Base-by-base conservation (phyloP, 2,797 vertebrate species). In the Rhadinocentrus ornatus region DNA sequence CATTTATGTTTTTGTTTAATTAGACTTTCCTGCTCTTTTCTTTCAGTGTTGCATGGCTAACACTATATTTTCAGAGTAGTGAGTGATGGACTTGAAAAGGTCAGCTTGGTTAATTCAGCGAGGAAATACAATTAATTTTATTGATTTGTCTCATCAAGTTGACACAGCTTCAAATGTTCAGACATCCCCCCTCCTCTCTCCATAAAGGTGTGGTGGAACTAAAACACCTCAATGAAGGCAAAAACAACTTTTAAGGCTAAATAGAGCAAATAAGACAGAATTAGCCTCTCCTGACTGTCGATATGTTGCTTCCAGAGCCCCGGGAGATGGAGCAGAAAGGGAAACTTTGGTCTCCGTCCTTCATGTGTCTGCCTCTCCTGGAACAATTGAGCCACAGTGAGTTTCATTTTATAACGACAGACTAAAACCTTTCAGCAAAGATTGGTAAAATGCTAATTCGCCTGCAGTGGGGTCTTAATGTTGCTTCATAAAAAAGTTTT, bases 311-410 rank as follows among this genome's bases (percentile, higher is more conserved):
- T 83, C 69, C 81, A 93, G 91, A 89, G 57, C 64, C 62, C 22
- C n/a, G 0, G 58, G 67, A 84, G 72, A 67, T 13, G 20, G 61
- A 87, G 53, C 77, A 74, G 69, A 78, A 69, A 56, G 56, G 8
- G 52, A 81, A 62, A 56, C 58, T 9, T 16, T 93, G 91, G 91
- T 85, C 80, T 60, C 86, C 90, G 0, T 89, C 89, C 26, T 91
- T 86, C 53, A 27, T 39, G 50, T 73, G 52, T 72, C 62, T 2
- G 10, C 69, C 81, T 8, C 54, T 69, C 20, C 15, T 67, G 55
- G 83, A 87, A 50, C 87, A 85, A 57, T 75, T 75, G 56, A 83
- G 48, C 31, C 62, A 74, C 72, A 66, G 93, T 93, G 86, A 87
- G 88, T 90, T 71, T 73, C 2, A 35, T 54, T 7, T 75, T 58